Base-by-base conservation (phyloP, 2,888 invertebrate species). In the Papilio demoleus region DNA sequence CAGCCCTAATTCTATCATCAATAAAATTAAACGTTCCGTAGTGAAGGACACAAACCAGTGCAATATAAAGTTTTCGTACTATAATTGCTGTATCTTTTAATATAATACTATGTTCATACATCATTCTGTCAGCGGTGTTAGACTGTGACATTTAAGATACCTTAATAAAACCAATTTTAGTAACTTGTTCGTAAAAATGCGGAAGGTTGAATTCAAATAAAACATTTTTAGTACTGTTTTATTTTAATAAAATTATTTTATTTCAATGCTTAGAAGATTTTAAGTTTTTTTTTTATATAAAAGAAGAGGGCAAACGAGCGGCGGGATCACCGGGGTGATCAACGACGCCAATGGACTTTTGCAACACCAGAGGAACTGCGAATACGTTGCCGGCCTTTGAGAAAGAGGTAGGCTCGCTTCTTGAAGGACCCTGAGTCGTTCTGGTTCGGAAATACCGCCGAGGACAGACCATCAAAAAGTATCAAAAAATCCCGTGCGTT, bases 181-280 rank as follows among this genome's bases (percentile, higher is more conserved):
- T 50, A 50, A 68, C 50, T 64, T 50, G 68, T 64, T 47, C 5
- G 14, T 19, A 64, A 60, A 66, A 47, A 68, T 59, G 68, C 64
- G 68, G 68, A 68, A 68, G 50, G 38, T 24, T 40, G 42, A 12
- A 45, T 19, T n/a, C 17, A 36, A 50, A 67, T 50, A 65, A 68
- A 63, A 34, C n/a, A 17, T 53, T 50, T 40, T 31, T 31, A 31
- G 31, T 31, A 31, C 31, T 31, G 31, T 4, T 31, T 31, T 31
- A 31, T 31, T 31, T 31, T 31, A 31, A 31, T 31, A 31, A 31
- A 31, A 31, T 4, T 31, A 6, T 31, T 31, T 12, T 14, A 38
- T 38, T 38, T 38, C 14, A 38, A 4, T 14, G 38, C 14, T 1
- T 14, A 38, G 6, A 3, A 31, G 6, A 31, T 4, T 6, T n/a